phyloP scores from a whole-genome alignment of 2,797 vertebrate genomes.

The Pangasius krempfi region DNA sequence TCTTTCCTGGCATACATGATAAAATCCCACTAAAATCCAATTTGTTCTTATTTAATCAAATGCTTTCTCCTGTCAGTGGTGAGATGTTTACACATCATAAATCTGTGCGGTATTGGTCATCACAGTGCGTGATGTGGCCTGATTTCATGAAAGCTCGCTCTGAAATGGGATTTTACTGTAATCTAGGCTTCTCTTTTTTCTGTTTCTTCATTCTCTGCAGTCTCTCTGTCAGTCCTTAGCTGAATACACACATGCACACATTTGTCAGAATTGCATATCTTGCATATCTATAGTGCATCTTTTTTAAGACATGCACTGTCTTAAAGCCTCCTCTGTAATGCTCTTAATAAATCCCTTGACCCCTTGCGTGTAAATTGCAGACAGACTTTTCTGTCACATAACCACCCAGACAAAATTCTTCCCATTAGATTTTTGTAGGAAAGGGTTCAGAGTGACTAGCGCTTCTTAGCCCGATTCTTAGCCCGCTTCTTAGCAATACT shows the following conservation, averaged over 20 bases:
- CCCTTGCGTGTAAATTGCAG: not conserved
- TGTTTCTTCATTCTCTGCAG: not conserved
- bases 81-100: not conserved
- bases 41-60: constrained; percentile 13
- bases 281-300: no score
- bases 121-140: not conserved
- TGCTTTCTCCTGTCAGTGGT: constrained; percentile 7
- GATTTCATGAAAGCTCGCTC: constrained; percentile 21
- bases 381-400: not conserved
- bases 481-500: not conserved
- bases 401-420: not conserved
- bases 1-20: not conserved
- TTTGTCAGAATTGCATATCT: not conserved
- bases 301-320: not conserved
- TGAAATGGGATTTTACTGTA: not conserved
- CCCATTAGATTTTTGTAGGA: not conserved
- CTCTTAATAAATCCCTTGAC: not conserved
- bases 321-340: not conserved
- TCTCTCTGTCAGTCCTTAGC: no score
- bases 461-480: not conserved
- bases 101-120: not conserved
- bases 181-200: not conserved
- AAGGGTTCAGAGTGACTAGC: not conserved
- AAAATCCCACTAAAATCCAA: not conserved
- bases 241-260: no score